Conservation (phyloP, 1,140 invertebrate species). For the Lasioglossum baleicum region DNA sequence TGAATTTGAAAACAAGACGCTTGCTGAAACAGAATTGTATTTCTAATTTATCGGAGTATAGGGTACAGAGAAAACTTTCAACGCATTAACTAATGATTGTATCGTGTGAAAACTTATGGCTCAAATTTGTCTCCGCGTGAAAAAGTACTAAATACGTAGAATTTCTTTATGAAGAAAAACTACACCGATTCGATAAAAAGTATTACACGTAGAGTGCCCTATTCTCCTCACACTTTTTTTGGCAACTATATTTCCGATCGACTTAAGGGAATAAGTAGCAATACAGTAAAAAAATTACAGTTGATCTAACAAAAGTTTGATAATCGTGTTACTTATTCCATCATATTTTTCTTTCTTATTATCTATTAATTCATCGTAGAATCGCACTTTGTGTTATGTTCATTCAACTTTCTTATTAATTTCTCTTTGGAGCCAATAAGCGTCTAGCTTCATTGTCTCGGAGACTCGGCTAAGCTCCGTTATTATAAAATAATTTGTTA, state of each 20-base stretch:
- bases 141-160: constrained; percentile 18
- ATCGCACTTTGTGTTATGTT: constrained; percentile 74
- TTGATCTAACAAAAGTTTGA: constrained; percentile 33
- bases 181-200: constrained; percentile 13
- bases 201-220: neutral
- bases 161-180: constrained; percentile 16
- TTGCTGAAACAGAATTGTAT: neutral
- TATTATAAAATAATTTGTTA: constrained; percentile 66
- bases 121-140: constrained; percentile 3
- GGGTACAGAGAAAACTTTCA: constrained; percentile 4
- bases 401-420: constrained; percentile 60
- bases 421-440: constrained; percentile 73
- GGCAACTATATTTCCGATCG: constrained; percentile 15
- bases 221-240: neutral
- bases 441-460: constrained; percentile 75
- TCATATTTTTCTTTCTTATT: constrained; percentile 38
- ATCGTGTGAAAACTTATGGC: neutral
- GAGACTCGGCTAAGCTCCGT: constrained; percentile 72
- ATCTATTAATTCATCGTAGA: constrained; percentile 58
- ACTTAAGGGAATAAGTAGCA: constrained; percentile 2
- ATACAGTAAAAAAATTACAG: constrained; percentile 46
- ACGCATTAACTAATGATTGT: constrained; percentile 2
- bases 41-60: constrained; percentile 1
- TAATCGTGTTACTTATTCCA: constrained; percentile 21
- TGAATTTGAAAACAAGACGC: constrained; percentile 11